Evolutionary conservation across 2,113 vertebrate species (phyloP).

Genomic region (Promerops cafer): DNA sequence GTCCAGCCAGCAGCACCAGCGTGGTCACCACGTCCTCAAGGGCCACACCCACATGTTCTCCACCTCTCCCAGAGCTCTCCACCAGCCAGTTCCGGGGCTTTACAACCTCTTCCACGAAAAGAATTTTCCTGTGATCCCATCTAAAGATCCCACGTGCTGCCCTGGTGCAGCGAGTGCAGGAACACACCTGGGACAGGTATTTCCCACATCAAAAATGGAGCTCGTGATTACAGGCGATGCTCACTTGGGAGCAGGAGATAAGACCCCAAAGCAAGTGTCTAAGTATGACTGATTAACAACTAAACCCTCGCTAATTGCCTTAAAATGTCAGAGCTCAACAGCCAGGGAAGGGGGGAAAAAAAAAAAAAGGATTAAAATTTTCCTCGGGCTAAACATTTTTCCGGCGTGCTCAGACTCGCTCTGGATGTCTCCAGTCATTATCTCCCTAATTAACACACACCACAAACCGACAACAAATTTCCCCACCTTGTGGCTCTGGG

Average conservation of each 20-base stretch:
- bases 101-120: accelerated
- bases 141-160: accelerated
- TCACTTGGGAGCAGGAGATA: background rate
- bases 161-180: background rate
- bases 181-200: background rate
- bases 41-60: accelerated
- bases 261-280: background rate
- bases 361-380: background rate
- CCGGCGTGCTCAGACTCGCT: background rate
- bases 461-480: background rate
- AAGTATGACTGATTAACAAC: slow-evolving; percentile 4
- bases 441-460: background rate
- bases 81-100: background rate
- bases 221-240: background rate
- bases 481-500: background rate
- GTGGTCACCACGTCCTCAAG: background rate
- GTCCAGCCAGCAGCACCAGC: background rate
- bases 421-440: background rate
- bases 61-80: background rate
- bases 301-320: slow-evolving; percentile 24
- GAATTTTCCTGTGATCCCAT: accelerated
- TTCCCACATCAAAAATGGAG: background rate
- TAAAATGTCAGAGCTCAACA: background rate
- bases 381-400: slow-evolving; percentile 44
- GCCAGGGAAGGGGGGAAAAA: accelerated